Percentiles rank a stretch among this genome's conserved stretches.
Evolutionary conservation across 1,140 invertebrate genomes (phyloP).

Genomic region (Penaeus chinensis): DNA sequence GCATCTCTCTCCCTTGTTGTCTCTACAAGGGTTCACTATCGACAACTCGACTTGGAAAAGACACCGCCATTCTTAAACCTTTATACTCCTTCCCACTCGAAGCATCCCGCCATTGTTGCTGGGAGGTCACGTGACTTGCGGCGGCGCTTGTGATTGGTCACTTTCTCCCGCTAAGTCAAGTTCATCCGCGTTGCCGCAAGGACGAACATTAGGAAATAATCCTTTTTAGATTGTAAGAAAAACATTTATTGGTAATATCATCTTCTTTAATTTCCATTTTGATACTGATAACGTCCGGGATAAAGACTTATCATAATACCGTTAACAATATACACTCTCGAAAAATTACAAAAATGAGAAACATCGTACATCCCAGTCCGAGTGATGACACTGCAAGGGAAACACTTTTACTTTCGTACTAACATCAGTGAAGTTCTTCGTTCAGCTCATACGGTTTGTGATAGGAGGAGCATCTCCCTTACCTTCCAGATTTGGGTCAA

Average conservation of each 20-base stretch:
- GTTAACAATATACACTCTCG: background rate
- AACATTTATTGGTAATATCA: background rate
- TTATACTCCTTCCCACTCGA: constrained; percentile 42
- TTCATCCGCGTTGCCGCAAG: background rate
- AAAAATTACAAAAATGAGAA: background rate
- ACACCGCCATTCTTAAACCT: constrained; percentile 54
- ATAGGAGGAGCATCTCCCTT: too few species aligned
- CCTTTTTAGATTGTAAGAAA: background rate
- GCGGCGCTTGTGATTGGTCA: constrained; percentile 38
- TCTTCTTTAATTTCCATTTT: background rate
- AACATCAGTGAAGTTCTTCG: constrained; percentile 1
- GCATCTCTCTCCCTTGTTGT: constrained; percentile 50
- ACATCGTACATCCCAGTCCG: constrained; percentile 37
- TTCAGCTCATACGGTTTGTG: background rate
- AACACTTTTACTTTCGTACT: constrained; percentile 55
- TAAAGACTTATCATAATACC: background rate
- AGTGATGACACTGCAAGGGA: background rate
- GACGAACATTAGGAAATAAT: background rate
- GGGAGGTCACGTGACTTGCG: constrained; percentile 51
- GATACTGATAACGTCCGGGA: background rate
- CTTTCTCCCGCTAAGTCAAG: constrained; percentile 52
- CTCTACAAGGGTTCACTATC: constrained; percentile 52
- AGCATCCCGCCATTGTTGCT: constrained; percentile 45
- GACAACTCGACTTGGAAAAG: constrained; percentile 46
- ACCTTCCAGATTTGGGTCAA: too few species aligned